A percentile compares a stretch with the other conserved stretches of the same genome.
Evolutionary conservation across 2,888 invertebrate genomes (phyloP).

Genomic region (Eupithecia abbreviata): DNA sequence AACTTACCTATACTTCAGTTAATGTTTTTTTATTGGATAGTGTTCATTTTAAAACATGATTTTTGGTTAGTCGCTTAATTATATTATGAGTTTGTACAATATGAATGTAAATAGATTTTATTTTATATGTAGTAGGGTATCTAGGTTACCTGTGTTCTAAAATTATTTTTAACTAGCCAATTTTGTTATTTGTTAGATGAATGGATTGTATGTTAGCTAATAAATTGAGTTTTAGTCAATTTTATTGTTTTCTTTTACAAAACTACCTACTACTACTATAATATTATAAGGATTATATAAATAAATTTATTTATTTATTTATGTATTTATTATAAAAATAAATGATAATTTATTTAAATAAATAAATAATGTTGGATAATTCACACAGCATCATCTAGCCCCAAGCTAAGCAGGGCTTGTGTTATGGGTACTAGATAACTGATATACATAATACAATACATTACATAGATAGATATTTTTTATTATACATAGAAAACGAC

Average conservation of each 20-base stretch:
- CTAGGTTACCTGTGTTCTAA: slow-evolving; percentile 1
- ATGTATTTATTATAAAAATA: too few relatives aligned
- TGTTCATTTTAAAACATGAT: not conserved
- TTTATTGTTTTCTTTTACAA: not conserved
- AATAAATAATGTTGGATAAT: too few relatives aligned
- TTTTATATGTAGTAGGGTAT: not conserved
- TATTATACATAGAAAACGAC: too few relatives aligned
- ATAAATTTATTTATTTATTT: too few relatives aligned
- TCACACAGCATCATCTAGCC: too few relatives aligned
- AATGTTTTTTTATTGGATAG: not conserved
- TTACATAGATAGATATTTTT: too few relatives aligned
- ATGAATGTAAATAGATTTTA: slow-evolving; percentile 7
- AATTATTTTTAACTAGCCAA: slow-evolving; percentile 60
- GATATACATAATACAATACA: too few relatives aligned
- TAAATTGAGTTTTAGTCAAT: slow-evolving; percentile 46
- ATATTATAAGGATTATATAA: too few relatives aligned
- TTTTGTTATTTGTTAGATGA: slow-evolving; percentile 72
- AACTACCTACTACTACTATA: too few relatives aligned
- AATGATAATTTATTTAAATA: too few relatives aligned
- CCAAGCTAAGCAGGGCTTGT: too few relatives aligned
- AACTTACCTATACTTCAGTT: not conserved
- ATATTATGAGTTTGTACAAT: slow-evolving; percentile 10
- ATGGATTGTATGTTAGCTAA: slow-evolving; percentile 62
- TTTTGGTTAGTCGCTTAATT: not conserved
- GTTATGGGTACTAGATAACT: too few relatives aligned